phyloP scores from a whole-genome alignment of 2,888 invertebrate genomes.

The Drosophila recens region DNA sequence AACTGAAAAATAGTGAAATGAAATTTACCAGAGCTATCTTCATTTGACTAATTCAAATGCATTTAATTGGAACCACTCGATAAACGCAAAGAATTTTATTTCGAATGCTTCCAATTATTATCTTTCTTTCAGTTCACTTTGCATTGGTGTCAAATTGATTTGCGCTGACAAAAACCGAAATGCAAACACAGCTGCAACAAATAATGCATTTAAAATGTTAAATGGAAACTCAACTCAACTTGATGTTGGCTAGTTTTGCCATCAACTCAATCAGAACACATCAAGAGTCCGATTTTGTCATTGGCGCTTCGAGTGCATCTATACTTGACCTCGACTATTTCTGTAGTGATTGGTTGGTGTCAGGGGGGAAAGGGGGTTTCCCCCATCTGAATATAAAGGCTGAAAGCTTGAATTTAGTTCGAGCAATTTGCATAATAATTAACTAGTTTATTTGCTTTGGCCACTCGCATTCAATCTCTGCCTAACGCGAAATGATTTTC shows the following conservation, averaged over 20 bases:
- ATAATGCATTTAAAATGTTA: constrained; percentile 17
- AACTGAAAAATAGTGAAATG: neutral
- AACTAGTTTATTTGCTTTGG: constrained; percentile 22
- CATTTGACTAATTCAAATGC: neutral
- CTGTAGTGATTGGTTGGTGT: neutral
- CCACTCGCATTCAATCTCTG: constrained; percentile 11
- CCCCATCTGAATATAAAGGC: constrained; percentile 17
- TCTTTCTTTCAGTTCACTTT: neutral
- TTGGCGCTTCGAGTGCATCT: constrained; percentile 27
- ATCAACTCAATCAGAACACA: constrained; percentile 37
- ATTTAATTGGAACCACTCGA: constrained; percentile 3
- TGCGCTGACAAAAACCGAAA: neutral
- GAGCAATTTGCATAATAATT: constrained; percentile 46
- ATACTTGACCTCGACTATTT: constrained; percentile 38
- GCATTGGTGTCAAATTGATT: constrained; percentile 8
- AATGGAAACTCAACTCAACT: neutral
- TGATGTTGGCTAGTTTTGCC: constrained; percentile 20
- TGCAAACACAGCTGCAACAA: neutral
- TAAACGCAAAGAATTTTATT: constrained; percentile 3
- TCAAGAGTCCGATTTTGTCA: constrained; percentile 33
- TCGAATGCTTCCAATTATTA: constrained; percentile 4
- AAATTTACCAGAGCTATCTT: neutral
- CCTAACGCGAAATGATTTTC: constrained; percentile 29
- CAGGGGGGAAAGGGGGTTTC: neutral
- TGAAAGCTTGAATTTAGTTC: constrained; percentile 29